Base-by-base conservation (phyloP, 1,140 invertebrate species). In the Vollenhovia emeryi region DNA sequence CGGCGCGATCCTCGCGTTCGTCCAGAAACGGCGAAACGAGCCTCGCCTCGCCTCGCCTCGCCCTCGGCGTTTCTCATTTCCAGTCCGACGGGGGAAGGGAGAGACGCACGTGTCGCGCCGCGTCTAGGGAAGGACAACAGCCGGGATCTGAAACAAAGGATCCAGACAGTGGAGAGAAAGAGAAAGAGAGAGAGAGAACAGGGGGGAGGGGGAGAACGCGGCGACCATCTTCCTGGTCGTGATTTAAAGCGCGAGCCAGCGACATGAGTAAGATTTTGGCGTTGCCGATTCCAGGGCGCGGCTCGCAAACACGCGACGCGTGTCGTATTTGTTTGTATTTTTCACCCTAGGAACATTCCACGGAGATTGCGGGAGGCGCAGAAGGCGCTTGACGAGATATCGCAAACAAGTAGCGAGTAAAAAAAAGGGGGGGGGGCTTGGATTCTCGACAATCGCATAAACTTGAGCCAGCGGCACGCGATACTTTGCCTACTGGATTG, bases 91-190 rank as follows among this genome's bases (percentile, higher is more conserved):
- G 45, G 27, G 60, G 55, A 75, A 76, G 30, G 68, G 69, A 87
- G 75, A 89, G 80, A 59, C 69, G 74, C 62, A 62, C 69, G 85
- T 85, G 79, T 85, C 87, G n/a, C n/a, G n/a, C 69, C 87, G 66
- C 85, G 69, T 85, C 50, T 87, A 57, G 69, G 69, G 75, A 90
- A 89, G 88, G 85, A 87, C 87, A 80, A 89, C 80, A 84, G 68
- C 66, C 64, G 24, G 9, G 62, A 86, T 55, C 85, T 89, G 88
- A 89, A 89, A 90, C 88, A 90, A 90, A 90, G 80, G 88, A 78
- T 87, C 75, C 85, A 80, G 88, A 89, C 89, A 74, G 78, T 71
- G 55, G n/a, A 59, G 59, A 64, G 83, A 75, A 21, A 36, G 33
- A 48, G 68, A 15, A 15, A 59, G 59, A 64, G 83, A 75, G 27